phyloP scores from a whole-genome alignment of 2,888 invertebrate species.

The Pandemis cinnamomeana region DNA sequence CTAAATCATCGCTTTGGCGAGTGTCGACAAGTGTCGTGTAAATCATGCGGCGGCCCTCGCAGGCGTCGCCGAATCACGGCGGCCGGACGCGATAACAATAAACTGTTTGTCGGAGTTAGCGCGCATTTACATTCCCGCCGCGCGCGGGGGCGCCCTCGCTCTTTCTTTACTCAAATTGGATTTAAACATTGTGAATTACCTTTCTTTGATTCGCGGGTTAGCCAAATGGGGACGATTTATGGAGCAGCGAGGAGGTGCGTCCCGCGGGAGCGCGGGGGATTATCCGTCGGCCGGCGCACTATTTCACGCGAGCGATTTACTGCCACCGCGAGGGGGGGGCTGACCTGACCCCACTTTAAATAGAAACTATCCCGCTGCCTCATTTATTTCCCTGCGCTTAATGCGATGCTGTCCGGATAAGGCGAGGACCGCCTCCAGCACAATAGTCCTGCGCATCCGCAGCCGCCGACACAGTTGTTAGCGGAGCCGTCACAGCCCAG shows the following conservation, averaged over 20 bases:
- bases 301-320: constrained; percentile 68
- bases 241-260: constrained; percentile 58
- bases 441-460: too few species aligned
- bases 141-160: constrained; percentile 51
- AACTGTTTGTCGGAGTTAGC: constrained; percentile 42
- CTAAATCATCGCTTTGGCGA: neutral
- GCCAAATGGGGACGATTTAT: constrained; percentile 81
- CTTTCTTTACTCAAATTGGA: constrained; percentile 68
- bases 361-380: constrained; percentile 56
- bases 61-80: constrained; percentile 11
- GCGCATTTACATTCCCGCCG: constrained; percentile 45
- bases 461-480: too few species aligned
- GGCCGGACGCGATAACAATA: constrained; percentile 46
- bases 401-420: constrained; percentile 72
- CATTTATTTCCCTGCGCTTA: constrained; percentile 71
- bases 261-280: constrained; percentile 48
- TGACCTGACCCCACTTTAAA: constrained; percentile 62
- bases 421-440: constrained; percentile 17
- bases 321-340: constrained; percentile 49
- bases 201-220: constrained; percentile 81
- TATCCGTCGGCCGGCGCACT: constrained; percentile 47
- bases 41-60: constrained; percentile 1
- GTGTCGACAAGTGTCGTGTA: neutral
- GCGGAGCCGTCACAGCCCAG: constrained; percentile 12
- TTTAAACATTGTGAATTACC: constrained; percentile 82